These are phyloP conservation scores for Callorhinus ursinus DNA, from an alignment of 2,113 vertebrate genomes.

Conservation along the genomic window DNA sequence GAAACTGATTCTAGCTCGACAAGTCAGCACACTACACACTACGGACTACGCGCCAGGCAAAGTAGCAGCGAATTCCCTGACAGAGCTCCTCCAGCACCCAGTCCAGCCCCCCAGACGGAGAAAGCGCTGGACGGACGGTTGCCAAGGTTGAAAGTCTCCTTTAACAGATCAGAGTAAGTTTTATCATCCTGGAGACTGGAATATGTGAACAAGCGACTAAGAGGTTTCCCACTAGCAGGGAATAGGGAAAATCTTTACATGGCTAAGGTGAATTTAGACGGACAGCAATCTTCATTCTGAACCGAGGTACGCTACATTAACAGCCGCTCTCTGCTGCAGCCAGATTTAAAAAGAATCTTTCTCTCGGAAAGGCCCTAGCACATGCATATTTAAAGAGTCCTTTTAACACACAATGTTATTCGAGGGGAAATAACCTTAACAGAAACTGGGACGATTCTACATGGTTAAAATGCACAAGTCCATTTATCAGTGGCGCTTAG, in stretches of 20 bases:
- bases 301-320: not conserved
- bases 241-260: not conserved
- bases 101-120: not conserved
- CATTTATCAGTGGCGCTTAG: conserved; percentile 24
- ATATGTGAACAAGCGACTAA: not conserved
- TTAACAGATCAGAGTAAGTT: not conserved
- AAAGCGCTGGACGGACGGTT: not conserved
- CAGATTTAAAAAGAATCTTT: conserved; percentile 37
- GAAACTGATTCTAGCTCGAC: not conserved
- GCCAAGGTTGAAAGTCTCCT: not conserved
- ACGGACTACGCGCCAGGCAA: not conserved
- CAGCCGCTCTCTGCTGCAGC: not conserved
- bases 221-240: not conserved
- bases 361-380: not conserved
- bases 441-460: conserved; percentile 41
- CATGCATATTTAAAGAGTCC: conserved; percentile 33
- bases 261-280: not conserved
- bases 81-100: not conserved
- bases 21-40: not conserved
- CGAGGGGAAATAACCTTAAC: conserved; percentile 23
- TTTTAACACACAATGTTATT: conserved; percentile 34
- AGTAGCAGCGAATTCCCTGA: not conserved
- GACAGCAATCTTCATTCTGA: not conserved
- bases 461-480: conserved; percentile 57
- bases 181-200: not conserved